phyloP scores from a whole-genome alignment of 2,888 invertebrate species.

The Orchestes rusci region DNA sequence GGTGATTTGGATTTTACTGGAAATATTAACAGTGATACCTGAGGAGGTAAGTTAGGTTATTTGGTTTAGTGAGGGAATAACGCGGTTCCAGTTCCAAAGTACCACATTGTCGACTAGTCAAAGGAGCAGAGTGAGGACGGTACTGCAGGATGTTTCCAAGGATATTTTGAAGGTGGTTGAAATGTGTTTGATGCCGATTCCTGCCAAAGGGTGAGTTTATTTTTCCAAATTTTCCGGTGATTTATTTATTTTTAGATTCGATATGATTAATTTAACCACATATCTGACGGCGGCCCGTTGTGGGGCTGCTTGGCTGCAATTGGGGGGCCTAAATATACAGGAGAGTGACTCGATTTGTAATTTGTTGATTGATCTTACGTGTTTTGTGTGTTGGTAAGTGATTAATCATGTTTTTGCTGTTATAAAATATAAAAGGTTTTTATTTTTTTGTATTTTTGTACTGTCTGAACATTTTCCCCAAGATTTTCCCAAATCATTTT shows the following conservation, averaged over 20 bases:
- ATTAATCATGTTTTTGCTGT: background rate
- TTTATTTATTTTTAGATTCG: slow-evolving; percentile 32
- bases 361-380: slow-evolving; percentile 41
- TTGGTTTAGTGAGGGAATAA: background rate
- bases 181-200: slow-evolving; percentile 41
- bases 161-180: slow-evolving; percentile 43
- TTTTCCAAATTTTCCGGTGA: slow-evolving; percentile 27
- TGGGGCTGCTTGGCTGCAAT: slow-evolving; percentile 56
- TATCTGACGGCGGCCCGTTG: slow-evolving; percentile 52
- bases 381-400: slow-evolving; percentile 43
- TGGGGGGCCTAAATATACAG: slow-evolving; percentile 45
- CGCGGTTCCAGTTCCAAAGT: slow-evolving; percentile 43
- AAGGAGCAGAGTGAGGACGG: slow-evolving; percentile 40
- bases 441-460: background rate
- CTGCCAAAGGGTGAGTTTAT: slow-evolving; percentile 34
- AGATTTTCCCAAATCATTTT: background rate
- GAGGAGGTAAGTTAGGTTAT: slow-evolving; percentile 61
- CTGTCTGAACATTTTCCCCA: background rate
- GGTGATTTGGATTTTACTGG: slow-evolving; percentile 63
- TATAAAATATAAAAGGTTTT: background rate
- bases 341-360: slow-evolving; percentile 38
- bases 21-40: slow-evolving; percentile 79
- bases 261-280: slow-evolving; percentile 46
- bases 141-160: slow-evolving; percentile 44
- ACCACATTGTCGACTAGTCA: slow-evolving; percentile 42